Base-by-base conservation (phyloP, 1,140 invertebrate genomes). In the Drosophila punjabiensis region DNA sequence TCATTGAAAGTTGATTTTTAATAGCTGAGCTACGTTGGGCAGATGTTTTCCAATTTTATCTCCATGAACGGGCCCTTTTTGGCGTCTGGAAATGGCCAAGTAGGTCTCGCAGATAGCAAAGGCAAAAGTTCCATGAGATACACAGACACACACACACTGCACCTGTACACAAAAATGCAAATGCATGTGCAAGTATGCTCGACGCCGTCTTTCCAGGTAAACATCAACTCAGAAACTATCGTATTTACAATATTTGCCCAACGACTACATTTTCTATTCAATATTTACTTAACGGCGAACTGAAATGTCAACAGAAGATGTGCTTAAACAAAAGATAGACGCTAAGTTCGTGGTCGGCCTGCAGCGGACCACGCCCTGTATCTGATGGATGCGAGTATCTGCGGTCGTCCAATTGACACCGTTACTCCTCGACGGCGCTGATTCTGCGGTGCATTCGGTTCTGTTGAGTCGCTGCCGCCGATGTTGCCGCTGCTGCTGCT, bases 211-310 rank as follows among this genome's bases (percentile, higher is more conserved):
- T 65, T 41, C 68, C 37, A 63, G 43, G 71, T 77, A 85, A 89
- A 89, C 82, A 85, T 47, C 61, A 52, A 67, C 67, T 67, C 50
- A 68, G 47, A 76, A 87, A 83, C 84, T 88, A 87, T 78, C 85
- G 71, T 79, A 86, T 90, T 90, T 90, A 90, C 87, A 90, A 90
- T 90, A 91, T 90, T 91, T 90, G 83, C 69, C 82, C 68, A 79
- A 76, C 81, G 86, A 89, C 82, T 90, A 85, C 85, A 86, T 89
- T 91, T 90, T 77, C 76, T 53, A 71, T 65, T 70, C 79, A 82
- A 68, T 91, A 90, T 90, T 90, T 90, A 82, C 73, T 78, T 90
- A 90, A 90, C 86, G 89, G 86, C 79, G 77, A 78, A 76, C 70
- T 69, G 81, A 74, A 85, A 88, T 80, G 82, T 90, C 83, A 79